A percentile compares a stretch with the other conserved stretches of the same genome.
Conservation (phyloP, 2,113 vertebrate genomes). For the Prionailurus bengalensis region DNA sequence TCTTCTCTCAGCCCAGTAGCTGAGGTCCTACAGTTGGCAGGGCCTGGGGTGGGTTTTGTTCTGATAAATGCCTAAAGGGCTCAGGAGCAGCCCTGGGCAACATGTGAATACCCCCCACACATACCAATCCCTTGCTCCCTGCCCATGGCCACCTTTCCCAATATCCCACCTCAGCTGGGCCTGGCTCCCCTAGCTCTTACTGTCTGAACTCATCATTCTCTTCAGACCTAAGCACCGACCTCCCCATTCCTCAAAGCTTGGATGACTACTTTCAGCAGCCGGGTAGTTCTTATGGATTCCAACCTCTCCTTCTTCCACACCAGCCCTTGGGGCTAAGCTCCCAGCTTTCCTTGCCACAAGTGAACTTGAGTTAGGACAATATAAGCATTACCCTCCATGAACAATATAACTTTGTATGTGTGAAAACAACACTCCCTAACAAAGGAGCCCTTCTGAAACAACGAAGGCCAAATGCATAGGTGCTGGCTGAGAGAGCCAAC, state of each 20-base stretch:
- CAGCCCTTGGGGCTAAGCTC: background rate
- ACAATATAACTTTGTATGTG: slow-evolving; percentile 30
- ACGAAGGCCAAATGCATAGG: background rate
- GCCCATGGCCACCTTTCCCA: background rate
- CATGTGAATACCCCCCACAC: background rate
- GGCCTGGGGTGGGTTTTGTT: background rate
- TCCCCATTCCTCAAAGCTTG: background rate
- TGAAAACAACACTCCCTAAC: slow-evolving; percentile 36
- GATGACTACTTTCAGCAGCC: background rate
- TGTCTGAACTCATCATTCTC: background rate
- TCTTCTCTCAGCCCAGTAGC: background rate
- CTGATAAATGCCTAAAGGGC: background rate
- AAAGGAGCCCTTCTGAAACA: slow-evolving; percentile 45
- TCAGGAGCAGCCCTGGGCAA: background rate
- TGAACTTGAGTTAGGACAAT: slow-evolving; percentile 20
- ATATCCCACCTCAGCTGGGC: too few relatives aligned
- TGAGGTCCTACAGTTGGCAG: background rate
- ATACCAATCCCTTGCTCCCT: background rate
- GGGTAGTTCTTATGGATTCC: background rate
- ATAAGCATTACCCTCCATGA: background rate
- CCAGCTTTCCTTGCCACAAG: background rate
- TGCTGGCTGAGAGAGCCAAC: background rate
- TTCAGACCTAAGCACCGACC: background rate
- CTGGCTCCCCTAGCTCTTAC: background rate
- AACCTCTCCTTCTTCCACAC: background rate